A percentile compares a stretch with the other conserved stretches of the same genome.
phyloP scores from a whole-genome alignment of 2,888 invertebrate genomes.

The Coelopa pilipes region DNA sequence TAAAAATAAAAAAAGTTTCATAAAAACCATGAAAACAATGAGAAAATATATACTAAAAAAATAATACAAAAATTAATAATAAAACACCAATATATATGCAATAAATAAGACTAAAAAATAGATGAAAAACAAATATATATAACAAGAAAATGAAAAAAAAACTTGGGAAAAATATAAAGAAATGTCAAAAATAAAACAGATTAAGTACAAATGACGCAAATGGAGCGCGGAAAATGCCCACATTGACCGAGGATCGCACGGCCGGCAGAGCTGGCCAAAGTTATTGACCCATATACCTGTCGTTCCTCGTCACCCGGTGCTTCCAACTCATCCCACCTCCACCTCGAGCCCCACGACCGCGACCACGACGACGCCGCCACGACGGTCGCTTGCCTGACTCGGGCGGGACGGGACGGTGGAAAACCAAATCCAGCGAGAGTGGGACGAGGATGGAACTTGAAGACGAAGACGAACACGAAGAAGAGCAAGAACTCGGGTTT shows the following conservation, averaged over 20 bases:
- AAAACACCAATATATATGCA: not conserved
- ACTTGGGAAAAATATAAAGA: not conserved
- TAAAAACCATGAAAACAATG: not conserved
- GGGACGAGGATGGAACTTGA: no score
- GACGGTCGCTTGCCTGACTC: no score
- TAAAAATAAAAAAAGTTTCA: not conserved
- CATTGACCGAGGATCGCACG: slow-evolving; percentile 21
- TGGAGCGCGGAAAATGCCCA: not conserved
- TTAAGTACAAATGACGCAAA: slow-evolving; percentile 2
- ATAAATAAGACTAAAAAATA: not conserved
- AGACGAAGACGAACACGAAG: no score
- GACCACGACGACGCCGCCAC: no score
- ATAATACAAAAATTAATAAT: not conserved
- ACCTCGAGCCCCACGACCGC: no score
- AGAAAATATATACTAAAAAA: slow-evolving; percentile 11
- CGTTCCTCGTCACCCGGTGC: not conserved
- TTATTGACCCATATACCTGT: slow-evolving; percentile 31
- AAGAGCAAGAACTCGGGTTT: no score
- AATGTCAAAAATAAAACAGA: not conserved
- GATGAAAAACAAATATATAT: not conserved
- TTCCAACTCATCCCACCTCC: not conserved
- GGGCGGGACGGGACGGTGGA: no score
- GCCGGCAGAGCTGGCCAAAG: not conserved
- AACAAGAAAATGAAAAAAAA: not conserved
- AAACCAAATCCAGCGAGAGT: no score